Evolutionary conservation across 64 coral and sea anemone species (phyloP).

Genomic region (Montipora capricornis): DNA sequence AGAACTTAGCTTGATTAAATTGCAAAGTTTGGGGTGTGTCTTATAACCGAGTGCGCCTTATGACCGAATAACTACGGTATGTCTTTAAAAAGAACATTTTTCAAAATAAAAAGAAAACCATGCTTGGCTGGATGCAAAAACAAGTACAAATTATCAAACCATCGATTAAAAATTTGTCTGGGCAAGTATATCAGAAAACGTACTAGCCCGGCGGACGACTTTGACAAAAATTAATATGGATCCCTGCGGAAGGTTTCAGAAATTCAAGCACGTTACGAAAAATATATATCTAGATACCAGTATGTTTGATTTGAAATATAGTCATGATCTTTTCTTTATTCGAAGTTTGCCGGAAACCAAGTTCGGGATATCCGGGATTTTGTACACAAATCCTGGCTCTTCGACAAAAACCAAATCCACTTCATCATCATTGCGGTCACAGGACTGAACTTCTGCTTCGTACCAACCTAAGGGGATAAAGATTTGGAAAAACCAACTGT

Average conservation of each 20-base stretch:
- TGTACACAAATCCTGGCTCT: constrained; percentile 12
- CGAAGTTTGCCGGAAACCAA: not conserved
- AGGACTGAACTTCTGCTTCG: constrained; percentile 13
- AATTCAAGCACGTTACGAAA: not conserved
- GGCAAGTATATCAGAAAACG: too few relatives aligned
- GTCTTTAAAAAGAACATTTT: too few relatives aligned
- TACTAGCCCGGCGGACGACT: too few relatives aligned
- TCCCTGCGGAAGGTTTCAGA: not conserved
- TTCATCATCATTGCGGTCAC: constrained; percentile 22
- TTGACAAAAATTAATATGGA: too few relatives aligned
- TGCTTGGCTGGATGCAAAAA: too few relatives aligned
- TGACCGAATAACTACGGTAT: too few relatives aligned
- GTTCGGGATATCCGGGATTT: not conserved
- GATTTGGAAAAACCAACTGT: not conserved
- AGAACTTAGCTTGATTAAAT: too few relatives aligned
- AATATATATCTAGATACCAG: not conserved
- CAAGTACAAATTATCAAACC: too few relatives aligned
- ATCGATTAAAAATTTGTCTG: too few relatives aligned
- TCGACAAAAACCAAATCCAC: constrained; percentile 20
- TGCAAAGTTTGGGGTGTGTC: too few relatives aligned
- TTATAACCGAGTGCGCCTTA: too few relatives aligned
- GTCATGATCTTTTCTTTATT: not conserved
- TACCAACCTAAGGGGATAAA: constrained; percentile 16
- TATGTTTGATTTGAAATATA: not conserved
- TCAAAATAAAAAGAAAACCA: too few relatives aligned